Conservation (phyloP, 2,888 invertebrate species). For the Pseudococcus longispinus region DNA sequence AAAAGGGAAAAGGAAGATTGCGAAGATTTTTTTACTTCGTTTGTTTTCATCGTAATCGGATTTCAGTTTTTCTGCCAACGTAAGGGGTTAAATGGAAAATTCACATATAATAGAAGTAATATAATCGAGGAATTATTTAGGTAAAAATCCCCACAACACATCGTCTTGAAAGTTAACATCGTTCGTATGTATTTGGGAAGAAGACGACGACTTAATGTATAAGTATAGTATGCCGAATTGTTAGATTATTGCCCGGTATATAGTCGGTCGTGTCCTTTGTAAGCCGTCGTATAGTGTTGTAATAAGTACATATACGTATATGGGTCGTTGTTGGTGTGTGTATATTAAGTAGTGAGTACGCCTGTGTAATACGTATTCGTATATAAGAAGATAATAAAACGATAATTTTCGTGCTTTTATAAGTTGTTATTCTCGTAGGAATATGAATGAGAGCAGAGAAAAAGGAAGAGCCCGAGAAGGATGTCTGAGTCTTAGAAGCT, state of each 20-base stretch:
- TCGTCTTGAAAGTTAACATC: neutral
- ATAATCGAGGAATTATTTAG: neutral
- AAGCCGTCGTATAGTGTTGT: neutral
- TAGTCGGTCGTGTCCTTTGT: neutral
- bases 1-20: neutral
- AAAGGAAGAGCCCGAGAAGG: neutral
- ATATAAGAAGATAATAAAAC: constrained; percentile 1
- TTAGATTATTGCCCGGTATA: neutral
- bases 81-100: neutral
- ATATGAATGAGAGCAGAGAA: neutral
- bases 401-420: constrained; percentile 26
- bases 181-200: neutral
- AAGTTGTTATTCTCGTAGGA: constrained; percentile 31
- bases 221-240: neutral
- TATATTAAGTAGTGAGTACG: neutral
- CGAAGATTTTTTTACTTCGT: neutral
- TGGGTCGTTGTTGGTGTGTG: neutral
- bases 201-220: neutral
- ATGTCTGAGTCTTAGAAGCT: neutral
- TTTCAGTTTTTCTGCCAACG: neutral
- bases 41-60: neutral
- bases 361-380: neutral
- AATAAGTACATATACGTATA: too few species aligned
- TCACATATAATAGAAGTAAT: neutral
- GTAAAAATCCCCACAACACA: neutral